These are phyloP conservation scores for Linnaemya vulpina DNA, from an alignment of 2,888 invertebrate genomes.

Conservation along the genomic window DNA sequence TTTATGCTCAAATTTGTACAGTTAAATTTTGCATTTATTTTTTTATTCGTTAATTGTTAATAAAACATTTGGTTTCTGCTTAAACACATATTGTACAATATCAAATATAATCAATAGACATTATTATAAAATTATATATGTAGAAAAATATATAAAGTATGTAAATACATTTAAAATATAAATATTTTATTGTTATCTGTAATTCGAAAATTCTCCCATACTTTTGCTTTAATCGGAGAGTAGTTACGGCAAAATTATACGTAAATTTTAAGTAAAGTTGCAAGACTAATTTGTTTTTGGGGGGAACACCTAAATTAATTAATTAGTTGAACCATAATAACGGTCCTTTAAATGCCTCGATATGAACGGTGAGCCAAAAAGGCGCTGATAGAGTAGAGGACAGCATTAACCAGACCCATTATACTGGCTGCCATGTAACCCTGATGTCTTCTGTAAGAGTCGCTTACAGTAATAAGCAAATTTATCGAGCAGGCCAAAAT, in stretches of 20 bases:
- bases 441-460: conserved; percentile 85
- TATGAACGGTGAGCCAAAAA: conserved; percentile 90
- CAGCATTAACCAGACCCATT: conserved; percentile 89
- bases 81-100: conserved; percentile 43
- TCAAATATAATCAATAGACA: conserved; percentile 11
- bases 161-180: conserved; percentile 39
- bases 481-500: conserved; percentile 88
- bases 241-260: neutral
- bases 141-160: conserved; percentile 15
- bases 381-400: conserved; percentile 89
- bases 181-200: neutral
- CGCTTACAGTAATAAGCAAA: conserved; percentile 87
- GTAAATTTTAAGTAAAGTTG: conserved; percentile 14
- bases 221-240: conserved; percentile 6
- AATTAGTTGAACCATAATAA: neutral
- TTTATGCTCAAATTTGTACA: too few species aligned
- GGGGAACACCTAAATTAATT: conserved; percentile 27
- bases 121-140: conserved; percentile 42
- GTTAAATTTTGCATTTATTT: neutral
- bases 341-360: conserved; percentile 86
- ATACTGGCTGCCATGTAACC: conserved; percentile 88
- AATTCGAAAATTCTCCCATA: conserved; percentile 20
- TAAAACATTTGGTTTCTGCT: conserved; percentile 30
- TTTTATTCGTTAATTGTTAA: conserved; percentile 1
- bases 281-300: conserved; percentile 8